phyloP scores from a whole-genome alignment of 2,888 invertebrate species.

The Cheiracanthium punctorium region DNA sequence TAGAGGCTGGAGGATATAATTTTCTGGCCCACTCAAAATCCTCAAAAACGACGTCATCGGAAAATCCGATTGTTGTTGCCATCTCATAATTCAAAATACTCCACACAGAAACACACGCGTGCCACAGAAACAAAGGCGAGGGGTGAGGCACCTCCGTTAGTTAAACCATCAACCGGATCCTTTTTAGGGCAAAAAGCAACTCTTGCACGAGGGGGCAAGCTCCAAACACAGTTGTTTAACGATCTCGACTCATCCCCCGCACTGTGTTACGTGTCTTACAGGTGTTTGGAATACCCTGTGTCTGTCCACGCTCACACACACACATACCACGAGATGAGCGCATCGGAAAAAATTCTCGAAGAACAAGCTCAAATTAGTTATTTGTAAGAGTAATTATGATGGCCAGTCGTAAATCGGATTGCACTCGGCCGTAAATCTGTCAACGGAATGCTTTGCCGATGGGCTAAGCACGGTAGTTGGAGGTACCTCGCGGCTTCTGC shows the following conservation, averaged over 20 bases:
- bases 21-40: background rate
- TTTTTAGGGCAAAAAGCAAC: background rate
- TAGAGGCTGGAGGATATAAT: too few relatives aligned
- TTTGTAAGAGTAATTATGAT: slow-evolving; percentile 56
- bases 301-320: background rate
- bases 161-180: background rate
- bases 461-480: background rate
- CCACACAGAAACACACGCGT: background rate
- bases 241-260: slow-evolving; percentile 46
- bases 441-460: background rate
- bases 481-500: slow-evolving; percentile 10
- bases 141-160: slow-evolving; percentile 5
- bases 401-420: slow-evolving; percentile 33
- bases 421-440: slow-evolving; percentile 50
- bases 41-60: background rate
- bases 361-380: slow-evolving; percentile 55
- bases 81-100: slow-evolving; percentile 1
- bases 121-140: background rate
- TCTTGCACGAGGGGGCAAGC: background rate
- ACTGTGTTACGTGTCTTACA: slow-evolving; percentile 49
- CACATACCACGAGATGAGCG: slow-evolving; percentile 2
- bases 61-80: background rate
- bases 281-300: slow-evolving; percentile 41
- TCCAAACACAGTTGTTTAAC: slow-evolving; percentile 25
- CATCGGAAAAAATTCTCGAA: background rate